Conservation (phyloP, 2,797 vertebrate genomes). For the Geotrypetes seraphini region DNA sequence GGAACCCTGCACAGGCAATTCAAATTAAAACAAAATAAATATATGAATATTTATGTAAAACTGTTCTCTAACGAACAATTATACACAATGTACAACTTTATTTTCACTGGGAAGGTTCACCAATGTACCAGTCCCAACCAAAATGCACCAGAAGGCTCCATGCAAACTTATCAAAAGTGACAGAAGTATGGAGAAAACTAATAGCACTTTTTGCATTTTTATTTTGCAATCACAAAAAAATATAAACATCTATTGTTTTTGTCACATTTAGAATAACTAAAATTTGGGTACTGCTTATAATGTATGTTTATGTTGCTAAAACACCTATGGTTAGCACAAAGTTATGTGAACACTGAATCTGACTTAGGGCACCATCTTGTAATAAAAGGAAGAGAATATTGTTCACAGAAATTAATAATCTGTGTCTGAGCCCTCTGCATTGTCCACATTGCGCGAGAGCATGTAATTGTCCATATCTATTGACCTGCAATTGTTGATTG, state of each 20-base stretch:
- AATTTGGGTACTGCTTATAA: constrained; percentile 55
- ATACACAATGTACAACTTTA: constrained; percentile 94
- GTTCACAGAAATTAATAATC: constrained; percentile 55
- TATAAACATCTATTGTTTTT: constrained; percentile 59
- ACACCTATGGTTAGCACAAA: constrained; percentile 53
- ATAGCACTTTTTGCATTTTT: constrained; percentile 47
- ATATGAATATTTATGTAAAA: constrained; percentile 93
- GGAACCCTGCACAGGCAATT: constrained; percentile 76
- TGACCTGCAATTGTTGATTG: constrained; percentile 75
- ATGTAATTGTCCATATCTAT: constrained; percentile 79
- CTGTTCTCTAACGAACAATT: constrained; percentile 90
- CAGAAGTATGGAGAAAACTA: constrained; percentile 43
- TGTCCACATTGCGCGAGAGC: constrained; percentile 71
- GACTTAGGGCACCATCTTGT: constrained; percentile 26
- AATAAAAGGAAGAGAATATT: constrained; percentile 20
- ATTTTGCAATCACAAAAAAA: constrained; percentile 74
- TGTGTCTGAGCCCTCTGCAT: constrained; percentile 69
- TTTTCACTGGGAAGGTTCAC: constrained; percentile 57
- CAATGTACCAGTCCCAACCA: constrained; percentile 71
- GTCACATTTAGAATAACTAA: constrained; percentile 63
- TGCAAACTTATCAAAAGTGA: constrained; percentile 73
- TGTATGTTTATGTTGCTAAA: constrained; percentile 47
- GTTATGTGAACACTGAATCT: constrained; percentile 27
- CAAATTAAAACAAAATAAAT: constrained; percentile 97
- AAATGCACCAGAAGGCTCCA: constrained; percentile 70